A percentile compares a stretch with the other conserved stretches of the same genome.
phyloP scores from a whole-genome alignment of 2,113 vertebrate genomes.

The Peucedramus taeniatus region DNA sequence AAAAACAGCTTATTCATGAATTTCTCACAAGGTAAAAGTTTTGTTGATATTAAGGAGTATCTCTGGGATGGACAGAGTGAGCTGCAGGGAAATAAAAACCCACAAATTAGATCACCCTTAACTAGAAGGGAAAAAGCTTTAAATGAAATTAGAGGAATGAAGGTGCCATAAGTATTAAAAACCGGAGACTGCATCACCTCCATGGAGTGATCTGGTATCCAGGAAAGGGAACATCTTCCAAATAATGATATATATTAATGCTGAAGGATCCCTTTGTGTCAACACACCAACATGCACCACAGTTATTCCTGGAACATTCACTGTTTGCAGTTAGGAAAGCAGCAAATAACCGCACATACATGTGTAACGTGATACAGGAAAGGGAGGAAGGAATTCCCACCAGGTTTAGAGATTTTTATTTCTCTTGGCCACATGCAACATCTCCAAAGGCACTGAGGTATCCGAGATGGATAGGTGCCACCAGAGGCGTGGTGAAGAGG shows the following conservation, averaged over 20 bases:
- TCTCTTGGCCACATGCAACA: neutral
- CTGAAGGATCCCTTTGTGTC: neutral
- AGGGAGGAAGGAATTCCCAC: neutral
- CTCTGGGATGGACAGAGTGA: neutral
- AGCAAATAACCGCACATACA: neutral
- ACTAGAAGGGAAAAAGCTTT: neutral
- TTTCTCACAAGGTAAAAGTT: neutral
- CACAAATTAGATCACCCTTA: neutral
- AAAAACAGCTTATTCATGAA: neutral
- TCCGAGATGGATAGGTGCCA: neutral
- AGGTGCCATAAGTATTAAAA: neutral
- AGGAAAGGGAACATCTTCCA: neutral
- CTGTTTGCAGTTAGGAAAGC: neutral
- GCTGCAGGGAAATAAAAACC: neutral
- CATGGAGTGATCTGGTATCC: neutral
- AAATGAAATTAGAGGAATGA: neutral
- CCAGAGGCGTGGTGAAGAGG: neutral
- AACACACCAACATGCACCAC: accelerated
- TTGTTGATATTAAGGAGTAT: neutral
- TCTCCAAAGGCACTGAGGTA: neutral
- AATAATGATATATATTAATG: neutral
- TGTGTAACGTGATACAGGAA: neutral
- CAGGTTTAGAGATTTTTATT: neutral
- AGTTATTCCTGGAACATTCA: neutral
- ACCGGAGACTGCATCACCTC: neutral